Base-by-base conservation (phyloP, 2,113 vertebrate species). In the Motacilla alba region DNA sequence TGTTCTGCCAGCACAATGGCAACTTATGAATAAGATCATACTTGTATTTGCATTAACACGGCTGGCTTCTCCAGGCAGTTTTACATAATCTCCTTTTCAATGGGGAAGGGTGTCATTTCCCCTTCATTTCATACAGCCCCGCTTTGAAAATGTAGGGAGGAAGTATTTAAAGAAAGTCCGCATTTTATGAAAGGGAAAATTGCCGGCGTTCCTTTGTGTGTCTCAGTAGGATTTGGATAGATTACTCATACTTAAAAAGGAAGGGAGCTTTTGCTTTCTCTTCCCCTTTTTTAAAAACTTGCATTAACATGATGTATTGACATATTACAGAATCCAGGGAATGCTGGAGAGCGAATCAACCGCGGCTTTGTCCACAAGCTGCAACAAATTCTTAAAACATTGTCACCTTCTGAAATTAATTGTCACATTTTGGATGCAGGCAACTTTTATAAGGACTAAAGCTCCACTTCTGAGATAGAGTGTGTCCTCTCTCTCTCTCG, bases 11-110 rank as follows among this genome's bases (percentile, higher is more conserved):
- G 33, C 56, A 95, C 96, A 90, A 94, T 86, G 76, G 96, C 93
- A 96, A 97, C 97, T 97, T 98, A 96, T 95, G 76, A 84, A 97
- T 97, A 98, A 98, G 95, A 96, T 97, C 95, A 96, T 96, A 97
- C 98, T 98, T 98, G 97, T 98, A 97, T 97, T 97, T 97, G 97
- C 97, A 97, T 97, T 97, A 93, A 62, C 93, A 96, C 84, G 86
- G 97, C 97, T 98, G 97, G 96, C 97, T 98, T 98, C 97, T 97
- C 96, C 95, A 95, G 94, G 96, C 95, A 96, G 62, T 98, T 98
- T 98, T 98, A 97, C 97, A 98, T 98, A 98, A 98, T 98, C 98
- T 98, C 97, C 93, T 98, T 97, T 98, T 98, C 97, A 98, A 97
- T 97, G 97, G 96, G 93, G 92, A 97, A 97, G 96, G 97, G 97